Conservation (phyloP, 2,888 invertebrate species). For the Steinernema hermaphroditum region DNA sequence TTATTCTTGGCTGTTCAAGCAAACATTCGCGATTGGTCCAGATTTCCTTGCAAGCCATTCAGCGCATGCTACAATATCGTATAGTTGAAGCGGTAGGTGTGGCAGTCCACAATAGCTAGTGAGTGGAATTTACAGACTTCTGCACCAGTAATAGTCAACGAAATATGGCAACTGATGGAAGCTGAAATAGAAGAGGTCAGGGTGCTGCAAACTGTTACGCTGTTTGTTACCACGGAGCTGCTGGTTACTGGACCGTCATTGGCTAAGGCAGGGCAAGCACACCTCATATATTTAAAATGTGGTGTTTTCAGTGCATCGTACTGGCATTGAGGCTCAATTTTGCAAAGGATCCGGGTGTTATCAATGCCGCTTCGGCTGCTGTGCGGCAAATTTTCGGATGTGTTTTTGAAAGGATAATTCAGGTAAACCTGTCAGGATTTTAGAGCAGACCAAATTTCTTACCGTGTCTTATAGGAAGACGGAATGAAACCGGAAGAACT, state of each 20-base stretch:
- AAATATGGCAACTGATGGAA: conserved; percentile 90
- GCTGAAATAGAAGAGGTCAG: conserved; percentile 91
- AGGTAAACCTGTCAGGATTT: conserved; percentile 36
- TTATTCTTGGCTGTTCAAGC: conserved; percentile 95
- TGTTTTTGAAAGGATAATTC: conserved; percentile 70
- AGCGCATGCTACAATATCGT: conserved; percentile 77
- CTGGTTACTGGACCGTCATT: conserved; percentile 90
- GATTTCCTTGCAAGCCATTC: conserved; percentile 89
- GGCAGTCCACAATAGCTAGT: neutral
- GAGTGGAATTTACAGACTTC: conserved; percentile 78
- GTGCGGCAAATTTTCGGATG: conserved; percentile 90
- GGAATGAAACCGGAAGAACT: conserved; percentile 55
- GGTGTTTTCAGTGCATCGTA: conserved; percentile 78
- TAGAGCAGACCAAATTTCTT: no score
- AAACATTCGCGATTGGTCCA: conserved; percentile 91
- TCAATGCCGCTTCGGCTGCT: conserved; percentile 95
- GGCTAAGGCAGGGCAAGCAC: conserved; percentile 79
- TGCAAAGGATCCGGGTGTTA: conserved; percentile 88
- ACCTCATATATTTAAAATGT: neutral
- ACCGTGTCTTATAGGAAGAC: conserved; percentile 59
- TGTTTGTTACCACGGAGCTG: conserved; percentile 90
- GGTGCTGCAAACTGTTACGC: conserved; percentile 83
- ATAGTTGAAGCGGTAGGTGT: conserved; percentile 54
- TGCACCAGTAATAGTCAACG: conserved; percentile 87
- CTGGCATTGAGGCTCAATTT: conserved; percentile 95